These are phyloP conservation scores for Siniperca obscura DNA, from an alignment of 2,797 vertebrate genomes.

Conservation along the genomic window DNA sequence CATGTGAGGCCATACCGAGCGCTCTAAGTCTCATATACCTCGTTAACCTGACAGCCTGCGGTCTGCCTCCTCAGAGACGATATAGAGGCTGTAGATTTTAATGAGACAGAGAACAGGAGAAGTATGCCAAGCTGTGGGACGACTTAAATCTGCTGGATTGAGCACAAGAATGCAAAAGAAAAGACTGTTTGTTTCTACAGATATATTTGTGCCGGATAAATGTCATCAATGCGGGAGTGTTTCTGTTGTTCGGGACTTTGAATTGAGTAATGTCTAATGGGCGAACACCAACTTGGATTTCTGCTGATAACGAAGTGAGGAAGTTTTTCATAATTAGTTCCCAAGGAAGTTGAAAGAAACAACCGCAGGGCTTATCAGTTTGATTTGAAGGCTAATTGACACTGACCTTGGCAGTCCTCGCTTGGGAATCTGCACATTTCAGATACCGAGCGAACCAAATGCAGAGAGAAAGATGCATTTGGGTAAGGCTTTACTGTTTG, in stretches of 20 bases:
- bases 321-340: conserved; percentile 17
- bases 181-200: conserved; percentile 39
- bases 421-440: conserved; percentile 44
- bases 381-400: conserved; percentile 25
- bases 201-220: conserved; percentile 50
- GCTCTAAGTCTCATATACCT: conserved; percentile 63
- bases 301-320: conserved; percentile 51
- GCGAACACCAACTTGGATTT: conserved; percentile 65
- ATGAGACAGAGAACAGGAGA: conserved; percentile 59
- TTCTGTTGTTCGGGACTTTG: conserved; percentile 52
- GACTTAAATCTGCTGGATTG: conserved; percentile 37
- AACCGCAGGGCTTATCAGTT: background rate
- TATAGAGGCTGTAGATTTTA: conserved; percentile 35
- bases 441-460: conserved; percentile 54
- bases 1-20: conserved; percentile 69
- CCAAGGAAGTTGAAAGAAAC: conserved; percentile 19
- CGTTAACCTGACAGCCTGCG: conserved; percentile 65
- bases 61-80: conserved; percentile 51
- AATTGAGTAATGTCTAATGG: conserved; percentile 63
- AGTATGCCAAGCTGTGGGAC: conserved; percentile 36
- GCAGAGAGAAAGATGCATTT: conserved; percentile 87
- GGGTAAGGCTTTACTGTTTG: conserved; percentile 87
- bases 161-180: conserved; percentile 64
- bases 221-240: conserved; percentile 33
- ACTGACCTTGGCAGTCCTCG: conserved; percentile 32